Conservation (phyloP, 2,888 invertebrate species). For the Drosophila mimetica region DNA sequence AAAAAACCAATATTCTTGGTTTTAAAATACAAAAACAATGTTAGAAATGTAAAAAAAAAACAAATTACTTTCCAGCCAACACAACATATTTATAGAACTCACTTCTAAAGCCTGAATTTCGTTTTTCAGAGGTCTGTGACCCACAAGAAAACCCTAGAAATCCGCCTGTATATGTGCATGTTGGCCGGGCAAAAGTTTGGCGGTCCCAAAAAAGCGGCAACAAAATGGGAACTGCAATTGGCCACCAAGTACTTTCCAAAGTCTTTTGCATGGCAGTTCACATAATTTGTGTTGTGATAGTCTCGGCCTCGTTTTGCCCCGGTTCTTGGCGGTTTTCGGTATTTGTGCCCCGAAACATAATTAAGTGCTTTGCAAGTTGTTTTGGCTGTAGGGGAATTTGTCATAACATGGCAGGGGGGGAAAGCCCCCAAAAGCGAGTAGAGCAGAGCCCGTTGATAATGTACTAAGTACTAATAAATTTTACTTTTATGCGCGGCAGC, state of each 20-base stretch:
- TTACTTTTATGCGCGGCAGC: slow-evolving; percentile 70
- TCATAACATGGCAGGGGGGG: slow-evolving; percentile 54
- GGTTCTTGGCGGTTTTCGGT: slow-evolving; percentile 48
- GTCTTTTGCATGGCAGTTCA: slow-evolving; percentile 73
- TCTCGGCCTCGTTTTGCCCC: slow-evolving; percentile 46
- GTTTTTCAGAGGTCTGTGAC: slow-evolving; percentile 4
- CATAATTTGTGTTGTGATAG: slow-evolving; percentile 72
- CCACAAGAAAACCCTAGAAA: slow-evolving; percentile 22
- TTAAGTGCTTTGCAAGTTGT: slow-evolving; percentile 77
- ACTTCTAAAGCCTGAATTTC: background rate
- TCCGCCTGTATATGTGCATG: slow-evolving; percentile 1
- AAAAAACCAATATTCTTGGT: background rate
- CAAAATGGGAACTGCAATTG: slow-evolving; percentile 69
- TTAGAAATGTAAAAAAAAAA: no score
- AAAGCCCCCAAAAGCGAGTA: slow-evolving; percentile 11
- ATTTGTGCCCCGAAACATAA: slow-evolving; percentile 73
- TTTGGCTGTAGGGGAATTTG: slow-evolving; percentile 67
- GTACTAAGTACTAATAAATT: slow-evolving; percentile 72
- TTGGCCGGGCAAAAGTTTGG: slow-evolving; percentile 16
- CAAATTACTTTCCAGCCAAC: no score
- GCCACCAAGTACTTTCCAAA: slow-evolving; percentile 77
- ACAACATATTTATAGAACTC: no score
- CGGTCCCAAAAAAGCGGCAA: slow-evolving; percentile 30
- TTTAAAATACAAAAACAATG: background rate
- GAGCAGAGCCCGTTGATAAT: slow-evolving; percentile 59